Evolutionary conservation across 2,113 vertebrate genomes (phyloP).

Genomic region (Pseudopodoces humilis): DNA sequence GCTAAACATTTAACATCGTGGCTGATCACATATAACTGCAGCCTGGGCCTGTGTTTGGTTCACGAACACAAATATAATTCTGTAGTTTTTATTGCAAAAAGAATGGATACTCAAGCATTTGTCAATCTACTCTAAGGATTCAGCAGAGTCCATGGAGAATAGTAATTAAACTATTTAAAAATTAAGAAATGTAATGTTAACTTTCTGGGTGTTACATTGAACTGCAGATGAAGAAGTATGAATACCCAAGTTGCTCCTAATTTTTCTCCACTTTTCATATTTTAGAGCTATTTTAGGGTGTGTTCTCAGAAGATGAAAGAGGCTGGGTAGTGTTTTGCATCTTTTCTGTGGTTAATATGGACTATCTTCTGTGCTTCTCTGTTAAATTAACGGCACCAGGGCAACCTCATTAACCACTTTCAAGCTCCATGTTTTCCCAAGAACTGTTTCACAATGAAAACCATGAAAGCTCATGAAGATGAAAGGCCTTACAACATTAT

Average conservation of each 20-base stretch:
- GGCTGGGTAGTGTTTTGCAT: not conserved
- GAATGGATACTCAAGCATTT: not conserved
- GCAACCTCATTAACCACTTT: not conserved
- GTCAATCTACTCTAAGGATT: not conserved
- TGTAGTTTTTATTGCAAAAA: not conserved
- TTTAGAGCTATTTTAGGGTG: not conserved
- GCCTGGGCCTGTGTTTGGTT: not conserved
- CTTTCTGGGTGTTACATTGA: not conserved
- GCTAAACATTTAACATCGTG: not conserved
- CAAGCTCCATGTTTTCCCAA: not conserved
- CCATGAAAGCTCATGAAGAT: not conserved
- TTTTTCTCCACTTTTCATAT: not conserved
- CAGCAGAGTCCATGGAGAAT: not conserved
- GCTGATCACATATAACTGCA: not conserved
- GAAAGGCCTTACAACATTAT: not conserved
- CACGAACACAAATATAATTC: not conserved
- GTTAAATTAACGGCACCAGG: not conserved
- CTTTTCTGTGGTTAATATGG: not conserved
- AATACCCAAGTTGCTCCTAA: not conserved
- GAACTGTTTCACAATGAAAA: not conserved
- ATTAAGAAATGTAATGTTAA: not conserved
- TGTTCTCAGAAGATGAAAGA: not conserved
- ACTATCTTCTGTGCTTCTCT: not conserved
- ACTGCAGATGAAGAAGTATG: not conserved
- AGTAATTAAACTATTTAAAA: not conserved